Evolutionary conservation across 2,113 vertebrate species (phyloP).

Genomic region (Catharus minimus): DNA sequence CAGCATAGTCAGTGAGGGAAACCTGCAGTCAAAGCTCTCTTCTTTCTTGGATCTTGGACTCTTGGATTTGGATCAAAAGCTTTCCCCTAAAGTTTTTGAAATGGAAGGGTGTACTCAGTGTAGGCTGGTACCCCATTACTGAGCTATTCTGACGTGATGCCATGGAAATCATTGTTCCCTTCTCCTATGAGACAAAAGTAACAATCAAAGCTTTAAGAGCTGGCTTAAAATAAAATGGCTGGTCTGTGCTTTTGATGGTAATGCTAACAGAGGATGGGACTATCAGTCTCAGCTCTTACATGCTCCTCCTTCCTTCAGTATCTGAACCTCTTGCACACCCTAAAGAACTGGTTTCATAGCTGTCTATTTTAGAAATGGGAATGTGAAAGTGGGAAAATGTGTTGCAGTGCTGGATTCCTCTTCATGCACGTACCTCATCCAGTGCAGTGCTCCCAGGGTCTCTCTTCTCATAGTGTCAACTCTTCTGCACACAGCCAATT

Average conservation of each 20-base stretch:
- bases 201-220: neutral
- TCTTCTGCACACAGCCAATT: neutral
- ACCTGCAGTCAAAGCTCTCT: neutral
- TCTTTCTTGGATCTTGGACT: neutral
- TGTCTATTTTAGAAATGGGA: neutral
- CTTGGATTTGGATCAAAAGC: neutral
- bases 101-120: neutral
- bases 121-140: neutral
- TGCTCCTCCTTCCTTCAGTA: neutral
- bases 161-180: neutral
- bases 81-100: neutral
- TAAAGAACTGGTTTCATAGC: neutral
- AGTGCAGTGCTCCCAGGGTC: neutral
- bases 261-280: neutral
- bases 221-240: neutral
- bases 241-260: rapidly evolving
- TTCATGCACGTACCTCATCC: neutral
- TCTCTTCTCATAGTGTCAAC: neutral
- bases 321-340: neutral
- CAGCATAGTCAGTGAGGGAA: neutral
- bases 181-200: neutral
- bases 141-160: neutral
- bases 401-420: neutral
- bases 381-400: neutral
- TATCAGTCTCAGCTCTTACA: neutral